phyloP scores from a whole-genome alignment of 2,113 vertebrate genomes.

The Thunnus maccoyii region DNA sequence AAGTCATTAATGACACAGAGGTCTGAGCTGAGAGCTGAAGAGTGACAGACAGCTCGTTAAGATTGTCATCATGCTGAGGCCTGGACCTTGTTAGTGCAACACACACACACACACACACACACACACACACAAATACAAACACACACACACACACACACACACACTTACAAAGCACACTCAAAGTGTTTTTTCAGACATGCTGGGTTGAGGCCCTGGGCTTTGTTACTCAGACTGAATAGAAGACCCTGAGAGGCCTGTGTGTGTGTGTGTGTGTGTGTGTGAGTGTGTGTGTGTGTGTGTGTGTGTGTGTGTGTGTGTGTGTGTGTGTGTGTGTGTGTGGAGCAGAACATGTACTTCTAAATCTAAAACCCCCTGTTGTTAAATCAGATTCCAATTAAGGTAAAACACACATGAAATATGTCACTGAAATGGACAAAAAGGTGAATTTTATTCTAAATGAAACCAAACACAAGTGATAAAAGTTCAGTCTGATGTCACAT shows the following conservation, averaged over 20 bases:
- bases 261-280: slow-evolving; percentile 18
- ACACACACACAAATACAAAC: slow-evolving; percentile 13
- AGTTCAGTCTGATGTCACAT: no score
- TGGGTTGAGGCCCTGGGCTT: slow-evolving; percentile 68
- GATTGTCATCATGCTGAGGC: slow-evolving; percentile 74
- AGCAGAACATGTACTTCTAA: background rate
- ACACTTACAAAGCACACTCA: slow-evolving; percentile 65
- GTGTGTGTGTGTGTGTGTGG: slow-evolving; percentile 44
- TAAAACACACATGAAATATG: no score
- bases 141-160: slow-evolving; percentile 35
- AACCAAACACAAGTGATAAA: background rate
- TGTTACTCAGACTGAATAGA: slow-evolving; percentile 70
- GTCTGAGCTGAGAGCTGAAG: slow-evolving; percentile 68
- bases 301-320: slow-evolving; percentile 25
- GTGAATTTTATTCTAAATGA: background rate
- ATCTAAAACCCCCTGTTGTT: slow-evolving; percentile 7
- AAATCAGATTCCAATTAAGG: background rate
- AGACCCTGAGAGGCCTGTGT: slow-evolving; percentile 35
- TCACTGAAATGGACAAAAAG: background rate
- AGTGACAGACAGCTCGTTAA: slow-evolving; percentile 82
- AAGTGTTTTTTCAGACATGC: slow-evolving; percentile 71
- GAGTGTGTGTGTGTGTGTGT: slow-evolving; percentile 34
- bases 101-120: slow-evolving; percentile 49
- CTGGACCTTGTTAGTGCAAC: slow-evolving; percentile 75
- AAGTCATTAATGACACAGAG: slow-evolving; percentile 70